Percentiles rank a stretch among this genome's conserved stretches.
These are phyloP conservation scores for Pangasianodon hypophthalmus DNA, from an alignment of 2,113 vertebrate species.

Conservation along the genomic window DNA sequence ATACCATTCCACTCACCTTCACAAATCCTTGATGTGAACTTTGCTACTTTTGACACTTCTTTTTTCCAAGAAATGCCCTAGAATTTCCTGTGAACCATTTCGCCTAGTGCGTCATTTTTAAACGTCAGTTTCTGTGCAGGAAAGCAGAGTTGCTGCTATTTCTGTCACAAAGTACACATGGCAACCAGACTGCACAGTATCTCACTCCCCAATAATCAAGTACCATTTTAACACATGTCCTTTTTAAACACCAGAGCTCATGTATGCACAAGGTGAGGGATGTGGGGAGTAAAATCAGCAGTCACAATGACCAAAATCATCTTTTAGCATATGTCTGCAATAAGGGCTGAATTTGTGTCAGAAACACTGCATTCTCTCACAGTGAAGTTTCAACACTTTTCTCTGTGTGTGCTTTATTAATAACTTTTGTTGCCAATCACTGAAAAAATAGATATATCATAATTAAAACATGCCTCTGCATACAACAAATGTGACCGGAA, in stretches of 20 bases:
- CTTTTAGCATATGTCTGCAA: neutral
- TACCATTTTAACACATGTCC: neutral
- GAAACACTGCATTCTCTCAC: neutral
- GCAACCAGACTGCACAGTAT: neutral
- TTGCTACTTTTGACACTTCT: neutral
- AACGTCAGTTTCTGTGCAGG: neutral
- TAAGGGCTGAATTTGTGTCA: neutral
- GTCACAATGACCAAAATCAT: neutral
- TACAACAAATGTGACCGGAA: neutral
- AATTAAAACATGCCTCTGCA: neutral
- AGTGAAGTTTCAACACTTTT: neutral
- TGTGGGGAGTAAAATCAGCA: neutral
- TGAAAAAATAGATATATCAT: neutral
- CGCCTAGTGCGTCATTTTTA: neutral
- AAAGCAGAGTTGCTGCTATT: neutral
- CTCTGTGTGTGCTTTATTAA: neutral
- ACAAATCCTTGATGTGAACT: neutral
- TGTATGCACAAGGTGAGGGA: neutral
- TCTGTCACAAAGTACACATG: constrained; percentile 5
- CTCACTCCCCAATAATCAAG: neutral
- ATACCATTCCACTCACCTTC: neutral
- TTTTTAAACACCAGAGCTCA: neutral
- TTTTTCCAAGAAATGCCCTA: neutral
- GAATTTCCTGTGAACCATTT: too few species aligned
- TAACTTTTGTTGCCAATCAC: neutral